These are phyloP conservation scores for Leptosomus discolor DNA, from an alignment of 2,113 vertebrate genomes.

Conservation along the genomic window DNA sequence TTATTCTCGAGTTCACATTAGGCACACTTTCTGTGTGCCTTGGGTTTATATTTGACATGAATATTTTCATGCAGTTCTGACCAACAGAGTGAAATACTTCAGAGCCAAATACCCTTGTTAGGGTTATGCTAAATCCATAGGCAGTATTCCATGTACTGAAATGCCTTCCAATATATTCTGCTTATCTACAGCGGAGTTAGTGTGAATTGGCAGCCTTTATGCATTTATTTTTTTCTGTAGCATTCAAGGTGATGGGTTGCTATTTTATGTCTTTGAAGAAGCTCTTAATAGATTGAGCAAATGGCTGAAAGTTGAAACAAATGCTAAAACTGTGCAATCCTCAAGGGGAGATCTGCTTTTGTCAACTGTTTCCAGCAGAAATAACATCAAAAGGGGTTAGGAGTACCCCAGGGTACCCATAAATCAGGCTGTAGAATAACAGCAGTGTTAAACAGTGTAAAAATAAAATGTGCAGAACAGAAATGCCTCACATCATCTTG, in stretches of 20 bases:
- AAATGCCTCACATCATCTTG: background rate
- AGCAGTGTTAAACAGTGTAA: background rate
- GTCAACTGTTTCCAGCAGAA: conserved; percentile 13
- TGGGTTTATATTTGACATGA: background rate
- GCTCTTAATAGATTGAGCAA: conserved; percentile 46
- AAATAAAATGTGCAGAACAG: conserved; percentile 1
- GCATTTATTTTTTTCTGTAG: background rate
- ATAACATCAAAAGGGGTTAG: conserved; percentile 10
- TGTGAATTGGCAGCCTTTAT: background rate
- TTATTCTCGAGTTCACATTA: background rate
- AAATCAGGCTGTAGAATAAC: conserved; percentile 16
- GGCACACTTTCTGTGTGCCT: background rate
- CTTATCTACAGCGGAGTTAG: background rate
- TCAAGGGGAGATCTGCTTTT: background rate
- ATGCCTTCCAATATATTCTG: background rate
- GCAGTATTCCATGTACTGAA: background rate
- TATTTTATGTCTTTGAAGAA: conserved; percentile 22
- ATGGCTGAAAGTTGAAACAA: conserved; percentile 32
- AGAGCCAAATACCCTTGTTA: background rate
- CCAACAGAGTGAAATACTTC: background rate
- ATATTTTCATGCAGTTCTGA: background rate
- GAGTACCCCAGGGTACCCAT: background rate
- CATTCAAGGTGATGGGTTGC: background rate
- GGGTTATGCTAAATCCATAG: background rate
- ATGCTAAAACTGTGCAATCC: background rate